Base-by-base conservation (phyloP, 2,113 vertebrate genomes). In the Turnix velox region DNA sequence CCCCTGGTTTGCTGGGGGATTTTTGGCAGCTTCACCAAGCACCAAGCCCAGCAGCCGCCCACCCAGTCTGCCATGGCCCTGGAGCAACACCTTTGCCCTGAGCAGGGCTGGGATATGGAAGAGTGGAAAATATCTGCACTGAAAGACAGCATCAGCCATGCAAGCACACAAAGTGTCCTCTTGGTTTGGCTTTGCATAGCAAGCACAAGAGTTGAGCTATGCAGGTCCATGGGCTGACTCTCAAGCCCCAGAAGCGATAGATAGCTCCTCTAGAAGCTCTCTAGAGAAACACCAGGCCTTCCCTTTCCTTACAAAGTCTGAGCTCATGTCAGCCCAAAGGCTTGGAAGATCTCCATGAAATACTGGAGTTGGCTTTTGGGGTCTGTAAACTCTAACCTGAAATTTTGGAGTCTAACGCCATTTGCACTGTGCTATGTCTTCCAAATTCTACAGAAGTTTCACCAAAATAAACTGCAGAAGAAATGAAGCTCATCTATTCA, bases 81-180 rank as follows among this genome's bases (percentile, higher is more conserved):
- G 79, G 88, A 96, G 81, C 86, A 96, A 82, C 61, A 71, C 37
- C 46, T 55, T 0, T 0, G 67, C 25, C 59, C 63, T 10, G 8
- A 81, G 61, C 42, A 4, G 68, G 85, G 28, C 35, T 59, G 33
- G 49, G 69, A 63, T 63, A 67, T 14, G 72, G 84, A 94, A 82
- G 4, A 92, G 92, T 82, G 96, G 95, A 97, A 97, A 97, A 94
- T 93, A 97, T 62, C 71, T 46, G 71, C 18, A 5, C 37, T 35
- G 37, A 93, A 74, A 88, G 58, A 33, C 24, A 57, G 43, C 14
- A 7, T 72, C 59, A 87, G 85, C 74, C 11, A 46, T 6, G 33
- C n/a, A 87, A 72, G 77, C 10, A 3, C 9, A 22, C 46, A 37
- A 65, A 57, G 66, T 10, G 7, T 48, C 40, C 84, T 92, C 49